A percentile compares a stretch with the other conserved stretches of the same genome.
These are phyloP conservation scores for Anoplopoma fimbria DNA, from an alignment of 2,113 vertebrate species.

Conservation along the genomic window DNA sequence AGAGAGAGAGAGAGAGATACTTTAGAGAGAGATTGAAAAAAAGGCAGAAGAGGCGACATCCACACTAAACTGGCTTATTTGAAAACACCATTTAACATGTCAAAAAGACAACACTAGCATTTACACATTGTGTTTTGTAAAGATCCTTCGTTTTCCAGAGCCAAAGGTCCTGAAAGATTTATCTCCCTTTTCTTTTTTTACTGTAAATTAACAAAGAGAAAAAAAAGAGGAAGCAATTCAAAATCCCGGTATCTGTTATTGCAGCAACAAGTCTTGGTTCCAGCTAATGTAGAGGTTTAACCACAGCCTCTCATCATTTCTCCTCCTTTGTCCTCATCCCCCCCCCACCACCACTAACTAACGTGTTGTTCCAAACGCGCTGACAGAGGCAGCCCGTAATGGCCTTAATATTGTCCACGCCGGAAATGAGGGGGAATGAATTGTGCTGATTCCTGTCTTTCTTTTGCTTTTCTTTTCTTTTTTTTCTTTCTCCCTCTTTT, in stretches of 20 bases:
- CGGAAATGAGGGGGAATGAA: constrained; percentile 79
- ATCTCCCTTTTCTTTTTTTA: not conserved
- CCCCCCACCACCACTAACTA: constrained; percentile 66
- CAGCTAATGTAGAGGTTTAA: constrained; percentile 69
- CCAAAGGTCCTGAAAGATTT: not conserved
- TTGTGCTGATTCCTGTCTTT: constrained; percentile 86
- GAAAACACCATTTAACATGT: constrained; percentile 18
- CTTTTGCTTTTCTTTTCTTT: constrained; percentile 37
- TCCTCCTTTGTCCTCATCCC: constrained; percentile 46
- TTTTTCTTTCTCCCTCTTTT: constrained; percentile 23
- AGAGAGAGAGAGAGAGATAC: not conserved
- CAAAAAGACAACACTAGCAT: not conserved
- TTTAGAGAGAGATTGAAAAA: constrained; percentile 3
- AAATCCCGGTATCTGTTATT: constrained; percentile 64
- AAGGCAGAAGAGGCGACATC: constrained; percentile 14
- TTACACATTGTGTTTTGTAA: not conserved
- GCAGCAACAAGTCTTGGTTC: constrained; percentile 62
- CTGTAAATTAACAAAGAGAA: not conserved
- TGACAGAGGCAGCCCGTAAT: constrained; percentile 84
- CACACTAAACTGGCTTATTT: not conserved
- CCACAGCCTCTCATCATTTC: constrained; percentile 25
- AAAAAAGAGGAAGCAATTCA: not conserved
- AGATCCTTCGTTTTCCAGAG: not conserved
- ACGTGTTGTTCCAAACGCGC: constrained; percentile 82
- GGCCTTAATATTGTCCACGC: constrained; percentile 76